Base-by-base conservation (phyloP, 1,140 invertebrate genomes). In the Hypsibius dujardini region DNA sequence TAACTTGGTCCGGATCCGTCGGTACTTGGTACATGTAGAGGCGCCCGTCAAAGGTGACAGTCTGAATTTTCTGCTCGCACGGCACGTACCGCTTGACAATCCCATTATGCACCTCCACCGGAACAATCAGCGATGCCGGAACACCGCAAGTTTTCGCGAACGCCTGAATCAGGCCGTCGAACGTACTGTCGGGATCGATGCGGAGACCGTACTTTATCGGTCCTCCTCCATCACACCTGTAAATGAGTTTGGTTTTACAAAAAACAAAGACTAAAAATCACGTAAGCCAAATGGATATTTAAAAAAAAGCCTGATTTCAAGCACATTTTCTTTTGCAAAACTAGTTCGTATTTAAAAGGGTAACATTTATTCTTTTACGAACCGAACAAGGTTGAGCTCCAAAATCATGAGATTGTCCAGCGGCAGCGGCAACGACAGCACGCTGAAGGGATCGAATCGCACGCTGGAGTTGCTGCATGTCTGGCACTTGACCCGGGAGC, bases 391-490 rank as follows among this genome's bases (percentile, higher is more conserved):
- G 40, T 7, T 3, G 59, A 90, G 84, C 80, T 90, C 87, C 74
- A 87, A 80, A 74, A 88, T 84, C 45, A 86, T 83, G 74, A 83
- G 87, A 76, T 84, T 85, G 78, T 90, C 88, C 79, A 90, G 86
- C 1, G 90, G 90, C 73, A 92, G 80, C 69, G 90, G 90, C 74
- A 93, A 80, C 75, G 88, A 90, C 40, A 92, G 83, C 80, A 90
- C 86, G 77, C 88, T 91, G 81, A 91, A 92, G 1, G 90, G 87
- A 81, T 92, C 90, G 80, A 92, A 93, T 46, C 88, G 84, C 47
- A 90, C 88, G 72, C 88, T 90, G 75, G 88, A 85, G 75, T 86
- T 85, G 15, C 85, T 84, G 80, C 90, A 93, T 3, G 85, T 84
- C 75, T 86, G 83, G 80, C 90, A 92, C 60, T 84, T 86, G 47